Evolutionary conservation across 2,888 invertebrate genomes (phyloP).

Genomic region (Ptilodon capucinus): DNA sequence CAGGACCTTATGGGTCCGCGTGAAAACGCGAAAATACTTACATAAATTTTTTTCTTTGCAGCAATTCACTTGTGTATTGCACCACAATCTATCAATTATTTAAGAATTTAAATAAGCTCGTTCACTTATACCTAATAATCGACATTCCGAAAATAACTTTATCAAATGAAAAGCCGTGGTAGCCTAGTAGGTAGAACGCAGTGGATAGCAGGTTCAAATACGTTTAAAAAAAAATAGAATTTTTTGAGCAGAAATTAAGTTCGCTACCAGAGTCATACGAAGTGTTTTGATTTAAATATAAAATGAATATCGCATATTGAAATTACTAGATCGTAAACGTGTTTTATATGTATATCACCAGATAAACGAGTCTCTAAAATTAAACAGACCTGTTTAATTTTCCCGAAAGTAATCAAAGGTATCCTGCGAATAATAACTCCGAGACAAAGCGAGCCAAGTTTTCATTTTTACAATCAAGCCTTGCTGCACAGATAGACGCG

Average conservation of each 20-base stretch:
- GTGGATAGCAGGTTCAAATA: too few relatives aligned
- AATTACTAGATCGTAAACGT: too few relatives aligned
- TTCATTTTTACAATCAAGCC: background rate
- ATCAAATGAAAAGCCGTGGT: background rate
- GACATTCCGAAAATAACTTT: slow-evolving; percentile 7
- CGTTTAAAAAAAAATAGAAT: too few relatives aligned
- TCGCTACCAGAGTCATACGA: background rate
- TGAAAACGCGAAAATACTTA: too few relatives aligned
- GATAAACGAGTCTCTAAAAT: background rate
- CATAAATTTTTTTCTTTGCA: background rate
- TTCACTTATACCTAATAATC: slow-evolving; percentile 2
- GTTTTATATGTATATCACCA: too few relatives aligned
- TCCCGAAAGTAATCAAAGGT: background rate
- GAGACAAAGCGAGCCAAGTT: background rate
- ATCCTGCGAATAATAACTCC: background rate
- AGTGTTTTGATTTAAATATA: background rate
- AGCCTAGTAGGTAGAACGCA: too few relatives aligned
- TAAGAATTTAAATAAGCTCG: background rate
- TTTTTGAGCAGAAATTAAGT: too few relatives aligned
- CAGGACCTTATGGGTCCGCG: too few relatives aligned
- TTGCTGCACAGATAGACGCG: too few relatives aligned
- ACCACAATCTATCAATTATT: slow-evolving; percentile 3
- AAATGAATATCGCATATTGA: too few relatives aligned
- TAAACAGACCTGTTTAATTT: background rate
- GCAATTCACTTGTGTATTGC: background rate